A percentile compares a stretch with the other conserved stretches of the same genome.
These are phyloP conservation scores for Stomatorhinus walkeri DNA, from an alignment of 2,797 vertebrate species.

Conservation along the genomic window DNA sequence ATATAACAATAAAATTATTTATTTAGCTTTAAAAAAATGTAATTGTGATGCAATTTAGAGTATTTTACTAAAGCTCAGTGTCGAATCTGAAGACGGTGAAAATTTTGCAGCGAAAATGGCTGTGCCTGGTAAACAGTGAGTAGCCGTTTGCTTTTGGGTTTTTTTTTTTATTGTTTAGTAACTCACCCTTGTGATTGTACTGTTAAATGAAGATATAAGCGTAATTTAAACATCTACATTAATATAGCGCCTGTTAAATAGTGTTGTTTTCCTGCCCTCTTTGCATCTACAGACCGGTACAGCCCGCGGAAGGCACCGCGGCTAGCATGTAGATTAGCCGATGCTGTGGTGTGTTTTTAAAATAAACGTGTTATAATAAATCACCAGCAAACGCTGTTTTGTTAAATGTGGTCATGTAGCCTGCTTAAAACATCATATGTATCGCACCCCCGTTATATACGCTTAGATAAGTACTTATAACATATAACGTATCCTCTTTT, in stretches of 20 bases:
- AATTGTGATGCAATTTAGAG: not conserved
- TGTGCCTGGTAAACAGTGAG: slow-evolving; percentile 78
- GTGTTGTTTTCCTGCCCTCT: not conserved
- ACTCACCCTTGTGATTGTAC: not conserved
- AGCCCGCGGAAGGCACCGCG: not conserved
- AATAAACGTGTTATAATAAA: not conserved
- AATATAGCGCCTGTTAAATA: not conserved
- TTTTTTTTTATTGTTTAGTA: not conserved
- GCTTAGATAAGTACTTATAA: not conserved
- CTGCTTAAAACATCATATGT: not conserved
- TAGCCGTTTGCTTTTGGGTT: slow-evolving; percentile 25
- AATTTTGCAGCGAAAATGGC: slow-evolving; percentile 61
- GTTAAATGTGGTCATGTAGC: not conserved
- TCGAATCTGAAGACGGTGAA: slow-evolving; percentile 31
- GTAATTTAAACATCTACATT: not conserved
- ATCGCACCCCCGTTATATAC: not conserved
- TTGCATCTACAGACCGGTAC: not conserved
- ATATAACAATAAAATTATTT: not conserved
- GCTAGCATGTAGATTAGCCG: not conserved
- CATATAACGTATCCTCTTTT: not conserved
- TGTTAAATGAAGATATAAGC: not conserved
- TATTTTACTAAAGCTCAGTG: not conserved
- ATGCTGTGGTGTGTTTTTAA: not conserved
- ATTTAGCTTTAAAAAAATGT: not conserved
- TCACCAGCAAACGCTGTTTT: not conserved